phyloP scores from a whole-genome alignment of 2,797 vertebrate genomes.

The Xiphorhynchus erythropygius region DNA sequence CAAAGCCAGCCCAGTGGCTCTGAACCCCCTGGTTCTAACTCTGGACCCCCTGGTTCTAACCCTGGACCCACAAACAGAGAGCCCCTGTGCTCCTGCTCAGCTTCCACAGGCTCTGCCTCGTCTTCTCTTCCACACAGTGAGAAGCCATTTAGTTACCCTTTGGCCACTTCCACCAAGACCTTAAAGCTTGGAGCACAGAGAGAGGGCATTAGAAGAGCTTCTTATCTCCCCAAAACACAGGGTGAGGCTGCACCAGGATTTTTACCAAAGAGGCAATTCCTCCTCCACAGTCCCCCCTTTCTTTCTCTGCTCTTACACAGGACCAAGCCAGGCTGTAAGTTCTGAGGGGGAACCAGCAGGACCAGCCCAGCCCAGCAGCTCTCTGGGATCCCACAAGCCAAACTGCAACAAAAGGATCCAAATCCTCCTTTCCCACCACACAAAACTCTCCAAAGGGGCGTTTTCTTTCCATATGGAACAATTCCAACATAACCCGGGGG shows the following conservation, averaged over 20 bases:
- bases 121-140: rapidly evolving
- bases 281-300: rapidly evolving
- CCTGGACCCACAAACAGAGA: background rate
- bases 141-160: background rate
- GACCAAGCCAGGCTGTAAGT: rapidly evolving
- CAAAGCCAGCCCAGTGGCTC: background rate
- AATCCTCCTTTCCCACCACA: background rate
- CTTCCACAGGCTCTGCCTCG: rapidly evolving
- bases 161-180: rapidly evolving
- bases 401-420: rapidly evolving
- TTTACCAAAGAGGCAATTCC: background rate
- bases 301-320: background rate
- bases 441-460: rapidly evolving
- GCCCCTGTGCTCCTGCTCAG: background rate
- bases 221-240: rapidly evolving
- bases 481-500: rapidly evolving
- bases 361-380: rapidly evolving
- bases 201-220: rapidly evolving
- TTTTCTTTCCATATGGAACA: rapidly evolving
- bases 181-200: rapidly evolving
- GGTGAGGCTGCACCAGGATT: rapidly evolving
- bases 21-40: rapidly evolving
- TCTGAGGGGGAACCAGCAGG: background rate
- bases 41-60: too few relatives aligned
- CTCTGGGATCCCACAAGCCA: rapidly evolving